phyloP scores from a whole-genome alignment of 2,113 vertebrate genomes.

The Origma solitaria region DNA sequence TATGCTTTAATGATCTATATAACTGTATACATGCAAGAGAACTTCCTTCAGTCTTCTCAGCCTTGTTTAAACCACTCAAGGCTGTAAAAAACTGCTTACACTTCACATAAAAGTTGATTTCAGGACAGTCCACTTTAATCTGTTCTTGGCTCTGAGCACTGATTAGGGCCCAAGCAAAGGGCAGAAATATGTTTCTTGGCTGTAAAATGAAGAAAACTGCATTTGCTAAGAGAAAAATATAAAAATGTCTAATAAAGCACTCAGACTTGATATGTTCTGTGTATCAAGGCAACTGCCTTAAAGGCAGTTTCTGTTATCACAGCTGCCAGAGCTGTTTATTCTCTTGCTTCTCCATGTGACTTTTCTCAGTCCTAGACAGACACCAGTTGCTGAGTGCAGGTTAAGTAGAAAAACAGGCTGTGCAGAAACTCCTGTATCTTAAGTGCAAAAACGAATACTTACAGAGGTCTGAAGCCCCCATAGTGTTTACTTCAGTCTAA shows the following conservation, averaged over 20 bases:
- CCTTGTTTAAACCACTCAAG: neutral
- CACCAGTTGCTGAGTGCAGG: neutral
- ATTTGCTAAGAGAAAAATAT: neutral
- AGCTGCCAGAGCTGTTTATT: neutral
- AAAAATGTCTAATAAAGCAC: neutral
- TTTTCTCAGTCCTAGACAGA: neutral
- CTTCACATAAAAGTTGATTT: conserved; percentile 2
- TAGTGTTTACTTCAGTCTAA: neutral
- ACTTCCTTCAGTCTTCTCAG: neutral
- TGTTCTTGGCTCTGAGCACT: neutral
- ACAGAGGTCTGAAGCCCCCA: neutral
- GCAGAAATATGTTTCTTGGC: neutral
- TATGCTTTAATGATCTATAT: neutral
- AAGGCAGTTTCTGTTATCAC: neutral
- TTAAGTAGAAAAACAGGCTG: neutral
- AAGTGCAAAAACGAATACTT: neutral
- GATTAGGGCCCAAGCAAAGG: neutral
- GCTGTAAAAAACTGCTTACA: neutral
- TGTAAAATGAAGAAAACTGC: neutral
- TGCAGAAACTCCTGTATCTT: neutral
- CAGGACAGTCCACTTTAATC: neutral
- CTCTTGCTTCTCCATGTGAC: neutral
- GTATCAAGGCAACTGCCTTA: neutral
- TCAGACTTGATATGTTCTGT: neutral
- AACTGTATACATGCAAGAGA: neutral